Conservation (phyloP, 1,140 invertebrate genomes). For the Hestina assimilis region DNA sequence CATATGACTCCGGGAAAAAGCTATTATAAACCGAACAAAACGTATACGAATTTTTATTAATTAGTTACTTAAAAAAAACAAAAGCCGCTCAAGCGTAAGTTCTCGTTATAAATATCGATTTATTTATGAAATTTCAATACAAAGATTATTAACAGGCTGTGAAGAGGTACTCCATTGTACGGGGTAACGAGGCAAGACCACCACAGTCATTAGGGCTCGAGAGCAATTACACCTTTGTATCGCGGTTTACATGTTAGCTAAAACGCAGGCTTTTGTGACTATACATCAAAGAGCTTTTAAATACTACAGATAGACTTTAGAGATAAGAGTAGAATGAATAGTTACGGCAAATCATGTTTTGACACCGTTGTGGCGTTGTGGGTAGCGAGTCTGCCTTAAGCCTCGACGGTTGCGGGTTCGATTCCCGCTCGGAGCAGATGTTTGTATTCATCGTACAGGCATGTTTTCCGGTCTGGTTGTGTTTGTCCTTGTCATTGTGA, state of each 20-base stretch:
- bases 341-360: too few species aligned
- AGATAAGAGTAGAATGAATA: not conserved
- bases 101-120: not conserved
- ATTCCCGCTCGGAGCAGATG: too few species aligned
- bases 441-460: too few species aligned
- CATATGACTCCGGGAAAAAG: too few species aligned
- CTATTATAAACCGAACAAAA: too few species aligned
- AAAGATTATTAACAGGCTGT: conserved; percentile 1
- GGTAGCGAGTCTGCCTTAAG: too few species aligned
- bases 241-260: not conserved
- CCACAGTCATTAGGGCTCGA: conserved; percentile 8
- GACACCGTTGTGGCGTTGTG: too few species aligned
- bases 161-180: not conserved
- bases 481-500: too few species aligned
- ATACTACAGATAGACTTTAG: not conserved
- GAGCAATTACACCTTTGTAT: conserved; percentile 5
- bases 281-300: not conserved
- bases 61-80: not conserved
- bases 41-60: not conserved
- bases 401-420: too few species aligned
- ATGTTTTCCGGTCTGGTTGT: too few species aligned
- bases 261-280: not conserved
- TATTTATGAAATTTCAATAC: not conserved
- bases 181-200: not conserved
- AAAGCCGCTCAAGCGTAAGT: not conserved